These are phyloP conservation scores for Steatornis caripensis DNA, from an alignment of 2,113 vertebrate genomes.

Conservation along the genomic window DNA sequence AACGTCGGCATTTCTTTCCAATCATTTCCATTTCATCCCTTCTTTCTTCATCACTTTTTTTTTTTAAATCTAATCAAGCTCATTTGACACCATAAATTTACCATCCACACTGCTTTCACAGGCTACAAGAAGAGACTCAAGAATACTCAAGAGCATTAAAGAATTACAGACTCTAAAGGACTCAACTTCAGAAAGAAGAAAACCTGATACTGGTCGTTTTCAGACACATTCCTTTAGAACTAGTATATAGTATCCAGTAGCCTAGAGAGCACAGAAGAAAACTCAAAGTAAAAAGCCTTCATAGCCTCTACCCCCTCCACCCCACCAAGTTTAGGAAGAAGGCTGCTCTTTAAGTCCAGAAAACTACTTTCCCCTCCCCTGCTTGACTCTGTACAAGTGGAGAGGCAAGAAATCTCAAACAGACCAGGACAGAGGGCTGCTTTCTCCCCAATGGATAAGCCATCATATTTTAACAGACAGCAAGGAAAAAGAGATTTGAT, in stretches of 20 bases:
- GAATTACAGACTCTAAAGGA: background rate
- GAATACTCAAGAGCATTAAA: background rate
- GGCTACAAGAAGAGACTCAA: background rate
- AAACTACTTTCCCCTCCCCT: no score
- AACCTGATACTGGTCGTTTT: background rate
- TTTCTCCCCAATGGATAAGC: no score
- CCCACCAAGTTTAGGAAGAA: no score
- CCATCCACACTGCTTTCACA: background rate
- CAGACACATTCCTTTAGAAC: background rate
- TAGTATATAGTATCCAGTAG: background rate
- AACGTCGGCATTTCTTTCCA: background rate
- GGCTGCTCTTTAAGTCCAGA: no score
- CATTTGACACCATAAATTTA: background rate
- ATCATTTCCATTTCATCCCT: background rate
- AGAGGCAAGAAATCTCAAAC: background rate
- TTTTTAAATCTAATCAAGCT: background rate
- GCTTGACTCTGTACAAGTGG: no score
- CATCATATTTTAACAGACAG: no score
- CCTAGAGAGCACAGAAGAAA: background rate
- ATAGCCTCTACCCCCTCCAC: no score
- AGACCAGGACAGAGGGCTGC: background rate
- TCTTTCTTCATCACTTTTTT: background rate
- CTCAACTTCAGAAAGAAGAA: background rate
- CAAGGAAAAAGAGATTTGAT: no score
- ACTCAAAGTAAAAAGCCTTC: no score